Percentiles rank a stretch among this genome's conserved stretches.
Evolutionary conservation across 2,113 vertebrate genomes (phyloP).

Genomic region (Poeciliopsis occidentalis): DNA sequence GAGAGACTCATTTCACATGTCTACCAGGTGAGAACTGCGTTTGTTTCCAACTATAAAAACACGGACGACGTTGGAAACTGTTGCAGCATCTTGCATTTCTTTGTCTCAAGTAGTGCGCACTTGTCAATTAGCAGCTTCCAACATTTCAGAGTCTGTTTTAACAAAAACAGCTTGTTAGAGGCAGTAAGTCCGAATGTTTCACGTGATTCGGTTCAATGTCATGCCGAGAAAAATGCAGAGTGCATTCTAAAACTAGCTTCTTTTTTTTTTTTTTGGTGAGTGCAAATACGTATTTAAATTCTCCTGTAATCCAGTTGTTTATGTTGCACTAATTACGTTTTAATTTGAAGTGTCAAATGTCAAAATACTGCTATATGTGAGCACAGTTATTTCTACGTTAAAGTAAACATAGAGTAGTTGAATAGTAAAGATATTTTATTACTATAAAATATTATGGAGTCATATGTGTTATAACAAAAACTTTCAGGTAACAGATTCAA

Average conservation of each 20-base stretch:
- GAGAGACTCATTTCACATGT: constrained; percentile 94
- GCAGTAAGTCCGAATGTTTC: background rate
- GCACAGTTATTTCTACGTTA: no score
- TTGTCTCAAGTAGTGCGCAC: background rate
- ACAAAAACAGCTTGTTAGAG: background rate
- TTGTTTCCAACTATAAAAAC: background rate
- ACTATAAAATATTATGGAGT: no score
- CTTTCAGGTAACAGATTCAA: no score
- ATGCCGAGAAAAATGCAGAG: no score
- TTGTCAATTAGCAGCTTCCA: background rate
- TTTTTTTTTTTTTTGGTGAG: no score
- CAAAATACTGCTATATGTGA: no score
- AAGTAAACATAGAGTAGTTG: background rate
- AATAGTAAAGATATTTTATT: background rate
- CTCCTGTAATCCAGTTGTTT: no score
- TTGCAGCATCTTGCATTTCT: background rate
- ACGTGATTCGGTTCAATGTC: no score
- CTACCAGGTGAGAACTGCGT: constrained; percentile 86
- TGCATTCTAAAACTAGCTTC: no score
- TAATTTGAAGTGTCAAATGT: no score
- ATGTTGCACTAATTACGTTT: no score
- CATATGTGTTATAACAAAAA: background rate
- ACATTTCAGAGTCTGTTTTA: background rate
- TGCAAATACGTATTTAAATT: no score
- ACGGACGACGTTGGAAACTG: background rate